A percentile compares a stretch with the other conserved stretches of the same genome.
phyloP scores from a whole-genome alignment of 2,888 invertebrate genomes.

The Dryococelus australis region DNA sequence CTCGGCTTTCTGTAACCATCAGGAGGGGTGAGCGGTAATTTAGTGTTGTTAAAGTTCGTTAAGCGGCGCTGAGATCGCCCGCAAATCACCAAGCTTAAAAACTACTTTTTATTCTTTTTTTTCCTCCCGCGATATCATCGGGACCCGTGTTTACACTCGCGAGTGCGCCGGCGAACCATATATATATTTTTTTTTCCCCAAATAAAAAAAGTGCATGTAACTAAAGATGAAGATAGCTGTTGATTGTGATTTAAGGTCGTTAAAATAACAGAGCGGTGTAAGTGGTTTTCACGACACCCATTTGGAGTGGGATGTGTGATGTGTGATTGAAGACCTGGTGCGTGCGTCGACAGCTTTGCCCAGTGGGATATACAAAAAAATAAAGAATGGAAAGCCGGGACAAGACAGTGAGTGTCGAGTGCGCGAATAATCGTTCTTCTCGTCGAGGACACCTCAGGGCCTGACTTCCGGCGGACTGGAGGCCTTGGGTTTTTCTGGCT shows the following conservation, averaged over 20 bases:
- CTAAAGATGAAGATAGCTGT: neutral
- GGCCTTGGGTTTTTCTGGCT: no score
- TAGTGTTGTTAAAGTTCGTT: conserved; percentile 1
- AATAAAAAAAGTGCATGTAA: neutral
- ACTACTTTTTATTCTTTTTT: neutral
- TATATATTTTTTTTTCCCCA: neutral
- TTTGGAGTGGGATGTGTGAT: no score
- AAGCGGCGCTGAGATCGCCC: neutral
- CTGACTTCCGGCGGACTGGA: no score
- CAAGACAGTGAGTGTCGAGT: neutral
- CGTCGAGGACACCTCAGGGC: neutral
- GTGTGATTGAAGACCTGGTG: no score
- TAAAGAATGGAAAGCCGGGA: neutral
- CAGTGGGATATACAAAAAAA: no score
- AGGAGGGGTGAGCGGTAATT: neutral
- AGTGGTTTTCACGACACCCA: no score
- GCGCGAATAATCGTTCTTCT: no score
- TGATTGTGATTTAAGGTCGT: neutral
- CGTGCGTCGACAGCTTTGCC: neutral
- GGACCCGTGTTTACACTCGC: no score
- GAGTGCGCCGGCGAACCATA: neutral
- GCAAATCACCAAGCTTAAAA: neutral
- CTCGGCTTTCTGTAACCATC: neutral
- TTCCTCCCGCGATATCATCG: neutral
- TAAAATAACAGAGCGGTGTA: no score